Evolutionary conservation across 2,888 invertebrate genomes (phyloP).

Genomic region (Drosophila greeni): DNA sequence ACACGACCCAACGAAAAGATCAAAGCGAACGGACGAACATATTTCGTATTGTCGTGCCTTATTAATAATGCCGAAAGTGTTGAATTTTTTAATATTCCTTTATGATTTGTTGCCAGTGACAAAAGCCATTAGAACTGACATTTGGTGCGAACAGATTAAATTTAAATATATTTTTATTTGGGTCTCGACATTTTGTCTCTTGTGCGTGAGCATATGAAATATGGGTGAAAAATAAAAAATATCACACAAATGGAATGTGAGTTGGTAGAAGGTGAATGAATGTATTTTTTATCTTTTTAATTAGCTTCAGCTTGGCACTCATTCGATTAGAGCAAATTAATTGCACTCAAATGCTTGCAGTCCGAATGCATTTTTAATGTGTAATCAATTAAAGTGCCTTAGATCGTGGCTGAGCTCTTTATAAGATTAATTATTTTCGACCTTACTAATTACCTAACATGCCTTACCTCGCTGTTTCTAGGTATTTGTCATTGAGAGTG

Average conservation of each 20-base stretch:
- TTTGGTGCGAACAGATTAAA: constrained; percentile 69
- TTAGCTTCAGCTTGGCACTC: constrained; percentile 55
- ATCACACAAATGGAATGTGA: neutral
- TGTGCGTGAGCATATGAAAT: constrained; percentile 16
- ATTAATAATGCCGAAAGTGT: constrained; percentile 65
- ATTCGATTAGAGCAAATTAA: constrained; percentile 64
- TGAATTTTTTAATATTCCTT: constrained; percentile 47
- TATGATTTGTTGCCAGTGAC: constrained; percentile 69
- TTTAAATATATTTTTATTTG: constrained; percentile 55
- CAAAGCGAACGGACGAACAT: constrained; percentile 54
- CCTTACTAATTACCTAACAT: constrained; percentile 1
- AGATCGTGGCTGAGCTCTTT: constrained; percentile 4
- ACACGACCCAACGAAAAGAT: constrained; percentile 62
- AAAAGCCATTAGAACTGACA: constrained; percentile 71
- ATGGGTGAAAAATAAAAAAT: constrained; percentile 8
- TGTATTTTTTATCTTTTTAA: constrained; percentile 30
- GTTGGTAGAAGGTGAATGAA: constrained; percentile 9
- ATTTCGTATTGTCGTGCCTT: constrained; percentile 60
- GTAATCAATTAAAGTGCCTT: constrained; percentile 63
- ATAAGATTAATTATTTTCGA: constrained; percentile 12
- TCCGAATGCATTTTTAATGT: constrained; percentile 66
- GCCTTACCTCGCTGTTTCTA: neutral
- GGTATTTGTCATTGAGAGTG: constrained; percentile 17
- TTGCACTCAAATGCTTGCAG: constrained; percentile 55
- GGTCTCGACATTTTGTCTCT: constrained; percentile 11